Evolutionary conservation across 2,888 invertebrate species (phyloP).

Genomic region (Actias luna): DNA sequence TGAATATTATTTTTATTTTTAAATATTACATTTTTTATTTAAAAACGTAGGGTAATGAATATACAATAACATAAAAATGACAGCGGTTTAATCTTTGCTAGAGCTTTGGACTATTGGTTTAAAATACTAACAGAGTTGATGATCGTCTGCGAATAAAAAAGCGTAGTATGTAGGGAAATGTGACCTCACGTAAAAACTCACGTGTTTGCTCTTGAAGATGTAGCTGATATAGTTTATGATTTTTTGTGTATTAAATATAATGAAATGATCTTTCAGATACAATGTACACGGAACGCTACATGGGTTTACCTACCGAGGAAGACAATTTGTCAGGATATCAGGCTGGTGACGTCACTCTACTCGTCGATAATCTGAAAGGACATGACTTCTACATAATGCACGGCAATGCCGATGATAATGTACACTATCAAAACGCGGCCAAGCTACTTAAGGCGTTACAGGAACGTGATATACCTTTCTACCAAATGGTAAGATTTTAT

Average conservation of each 20-base stretch:
- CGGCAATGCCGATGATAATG: constrained; percentile 95
- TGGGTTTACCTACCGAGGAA: constrained; percentile 89
- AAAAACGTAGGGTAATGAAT: no score
- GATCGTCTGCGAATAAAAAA: no score
- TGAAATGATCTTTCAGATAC: constrained; percentile 83
- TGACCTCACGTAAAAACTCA: no score
- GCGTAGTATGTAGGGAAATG: no score
- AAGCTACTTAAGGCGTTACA: constrained; percentile 89
- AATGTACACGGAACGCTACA: constrained; percentile 96
- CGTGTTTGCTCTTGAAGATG: no score
- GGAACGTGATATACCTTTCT: constrained; percentile 88
- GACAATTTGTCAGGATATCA: constrained; percentile 89
- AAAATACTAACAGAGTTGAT: no score
- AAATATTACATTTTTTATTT: no score
- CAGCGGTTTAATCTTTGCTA: no score
- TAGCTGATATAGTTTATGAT: neutral
- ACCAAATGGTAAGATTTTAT: constrained; percentile 85
- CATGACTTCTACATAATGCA: constrained; percentile 92
- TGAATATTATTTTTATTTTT: no score
- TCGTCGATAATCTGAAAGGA: constrained; percentile 84
- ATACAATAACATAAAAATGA: no score
- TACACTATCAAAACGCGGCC: constrained; percentile 93
- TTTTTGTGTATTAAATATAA: neutral
- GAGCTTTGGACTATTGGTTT: no score
- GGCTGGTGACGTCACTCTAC: constrained; percentile 86